phyloP scores from a whole-genome alignment of 2,888 invertebrate species.

The Bellardia pandia region DNA sequence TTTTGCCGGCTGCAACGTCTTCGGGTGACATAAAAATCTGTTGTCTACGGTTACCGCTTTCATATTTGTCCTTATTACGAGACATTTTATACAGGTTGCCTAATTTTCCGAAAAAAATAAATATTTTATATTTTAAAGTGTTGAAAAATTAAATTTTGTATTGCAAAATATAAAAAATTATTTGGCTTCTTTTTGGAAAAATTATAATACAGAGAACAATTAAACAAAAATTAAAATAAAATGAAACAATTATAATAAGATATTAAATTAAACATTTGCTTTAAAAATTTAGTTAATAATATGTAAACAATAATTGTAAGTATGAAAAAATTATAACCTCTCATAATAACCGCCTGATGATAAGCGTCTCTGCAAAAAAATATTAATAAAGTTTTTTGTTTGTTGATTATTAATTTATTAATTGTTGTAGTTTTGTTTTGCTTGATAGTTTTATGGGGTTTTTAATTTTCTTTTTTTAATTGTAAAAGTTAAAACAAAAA shows the following conservation, averaged over 20 bases:
- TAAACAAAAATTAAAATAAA: slow-evolving; percentile 70
- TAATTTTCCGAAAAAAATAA: slow-evolving; percentile 65
- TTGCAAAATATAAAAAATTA: background rate
- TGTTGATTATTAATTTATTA: slow-evolving; percentile 77
- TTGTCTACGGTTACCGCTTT: slow-evolving; percentile 91
- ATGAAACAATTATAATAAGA: slow-evolving; percentile 40
- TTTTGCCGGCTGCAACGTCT: slow-evolving; percentile 96
- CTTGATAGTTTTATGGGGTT: slow-evolving; percentile 11
- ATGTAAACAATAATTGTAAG: slow-evolving; percentile 73
- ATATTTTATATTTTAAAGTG: background rate
- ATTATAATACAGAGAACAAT: slow-evolving; percentile 39
- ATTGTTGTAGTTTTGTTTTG: slow-evolving; percentile 59
- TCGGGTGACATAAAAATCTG: slow-evolving; percentile 97
- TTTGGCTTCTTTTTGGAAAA: slow-evolving; percentile 22
- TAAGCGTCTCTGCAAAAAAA: slow-evolving; percentile 84
- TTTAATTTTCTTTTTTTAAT: slow-evolving; percentile 6
- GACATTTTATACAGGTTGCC: slow-evolving; percentile 86
- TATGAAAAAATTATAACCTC: slow-evolving; percentile 84
- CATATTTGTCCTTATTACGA: slow-evolving; percentile 95
- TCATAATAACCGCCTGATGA: slow-evolving; percentile 84
- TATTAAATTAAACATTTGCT: slow-evolving; percentile 40
- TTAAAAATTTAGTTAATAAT: slow-evolving; percentile 53
- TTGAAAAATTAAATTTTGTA: background rate
- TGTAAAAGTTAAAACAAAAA: slow-evolving; percentile 6
- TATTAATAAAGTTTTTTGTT: slow-evolving; percentile 83